Conservation (phyloP, 1,140 invertebrate genomes). For the Probaryconus sp. region DNA sequence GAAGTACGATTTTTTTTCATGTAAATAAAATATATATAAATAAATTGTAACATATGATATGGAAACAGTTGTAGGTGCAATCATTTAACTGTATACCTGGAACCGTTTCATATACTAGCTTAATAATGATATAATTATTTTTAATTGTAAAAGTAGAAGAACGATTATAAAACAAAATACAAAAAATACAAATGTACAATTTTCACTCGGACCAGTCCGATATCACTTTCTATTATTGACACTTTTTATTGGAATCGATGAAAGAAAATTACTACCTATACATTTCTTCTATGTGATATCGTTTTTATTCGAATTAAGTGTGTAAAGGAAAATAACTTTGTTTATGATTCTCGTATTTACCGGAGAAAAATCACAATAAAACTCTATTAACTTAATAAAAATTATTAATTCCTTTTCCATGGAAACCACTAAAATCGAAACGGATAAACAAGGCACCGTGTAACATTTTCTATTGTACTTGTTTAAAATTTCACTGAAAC, state of each 20-base stretch:
- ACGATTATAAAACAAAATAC: neutral
- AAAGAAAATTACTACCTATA: constrained; percentile 15
- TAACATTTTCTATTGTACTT: no score
- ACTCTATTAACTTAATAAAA: no score
- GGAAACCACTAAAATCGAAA: no score
- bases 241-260: constrained; percentile 4
- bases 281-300: constrained; percentile 3
- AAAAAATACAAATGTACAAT: constrained; percentile 34
- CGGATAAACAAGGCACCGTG: no score
- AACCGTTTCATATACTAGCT: constrained; percentile 2
- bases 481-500: no score
- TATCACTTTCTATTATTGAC: constrained; percentile 39
- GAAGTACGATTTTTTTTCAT: no score
- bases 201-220: constrained; percentile 33
- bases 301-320: neutral
- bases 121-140: constrained; percentile 7
- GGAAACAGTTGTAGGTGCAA: constrained; percentile 5
- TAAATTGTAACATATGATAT: neutral
- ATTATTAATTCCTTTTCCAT: no score
- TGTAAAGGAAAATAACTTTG: no score
- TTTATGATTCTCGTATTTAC: no score
- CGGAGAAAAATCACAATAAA: no score
- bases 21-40: constrained; percentile 10
- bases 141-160: constrained; percentile 13
- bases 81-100: neutral